These are phyloP conservation scores for Argya squamiceps DNA, from an alignment of 2,797 vertebrate genomes.

Conservation along the genomic window DNA sequence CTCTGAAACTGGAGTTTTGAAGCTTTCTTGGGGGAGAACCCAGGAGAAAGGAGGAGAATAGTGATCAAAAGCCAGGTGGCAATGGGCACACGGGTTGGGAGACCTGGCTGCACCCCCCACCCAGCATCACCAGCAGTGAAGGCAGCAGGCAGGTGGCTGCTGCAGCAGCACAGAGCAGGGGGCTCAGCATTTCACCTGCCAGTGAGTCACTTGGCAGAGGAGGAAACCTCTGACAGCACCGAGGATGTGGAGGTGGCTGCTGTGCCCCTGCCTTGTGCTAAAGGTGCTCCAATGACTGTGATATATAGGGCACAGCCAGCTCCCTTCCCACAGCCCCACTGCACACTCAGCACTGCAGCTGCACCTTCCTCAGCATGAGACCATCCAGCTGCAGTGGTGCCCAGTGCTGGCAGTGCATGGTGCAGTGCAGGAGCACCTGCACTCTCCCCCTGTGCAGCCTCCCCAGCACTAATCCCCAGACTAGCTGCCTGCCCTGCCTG, in stretches of 20 bases:
- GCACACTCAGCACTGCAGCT: fast-evolving
- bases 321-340: not conserved
- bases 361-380: not conserved
- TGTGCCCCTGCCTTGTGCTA: not conserved
- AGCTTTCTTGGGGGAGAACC: not conserved
- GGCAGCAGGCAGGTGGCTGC: not conserved
- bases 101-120: not conserved
- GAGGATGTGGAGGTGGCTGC: not conserved
- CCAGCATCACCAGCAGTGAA: fast-evolving
- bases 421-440: not conserved
- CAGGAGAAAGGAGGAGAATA: not conserved
- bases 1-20: not conserved
- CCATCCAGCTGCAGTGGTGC: fast-evolving
- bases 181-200: not conserved
- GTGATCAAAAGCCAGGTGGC: not conserved
- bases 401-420: not conserved
- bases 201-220: slow-evolving; percentile 3
- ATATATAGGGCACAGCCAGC: fast-evolving
- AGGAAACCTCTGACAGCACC: not conserved
- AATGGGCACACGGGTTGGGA: fast-evolving
- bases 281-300: fast-evolving
- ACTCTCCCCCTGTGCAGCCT: fast-evolving
- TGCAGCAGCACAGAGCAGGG: not conserved
- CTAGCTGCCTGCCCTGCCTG: not conserved
- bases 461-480: not conserved